A percentile compares a stretch with the other conserved stretches of the same genome.
Evolutionary conservation across 2,888 invertebrate species (phyloP).

Genomic region (Diadegma fenestrale): DNA sequence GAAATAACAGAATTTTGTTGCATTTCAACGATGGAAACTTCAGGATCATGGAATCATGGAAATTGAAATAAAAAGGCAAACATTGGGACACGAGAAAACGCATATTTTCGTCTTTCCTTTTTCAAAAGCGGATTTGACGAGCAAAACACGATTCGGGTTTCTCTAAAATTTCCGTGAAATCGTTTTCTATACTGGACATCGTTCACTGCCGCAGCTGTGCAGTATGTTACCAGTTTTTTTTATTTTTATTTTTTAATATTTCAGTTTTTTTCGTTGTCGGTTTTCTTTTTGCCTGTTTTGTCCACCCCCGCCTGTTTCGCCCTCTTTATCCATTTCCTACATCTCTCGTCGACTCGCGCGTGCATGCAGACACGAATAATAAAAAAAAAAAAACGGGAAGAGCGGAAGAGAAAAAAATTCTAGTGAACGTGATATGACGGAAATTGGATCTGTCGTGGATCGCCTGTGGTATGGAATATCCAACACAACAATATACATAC

Average conservation of each 20-base stretch:
- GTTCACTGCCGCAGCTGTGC: slow-evolving; percentile 47
- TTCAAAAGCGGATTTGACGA: neutral
- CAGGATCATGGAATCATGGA: too few relatives aligned
- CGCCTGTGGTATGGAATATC: slow-evolving; percentile 55
- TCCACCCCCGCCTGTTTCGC: neutral
- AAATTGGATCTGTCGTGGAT: slow-evolving; percentile 66
- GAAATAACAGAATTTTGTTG: too few relatives aligned
- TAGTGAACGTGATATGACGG: slow-evolving; percentile 58
- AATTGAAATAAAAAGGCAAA: neutral
- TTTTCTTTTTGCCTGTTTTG: neutral
- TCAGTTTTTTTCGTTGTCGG: neutral
- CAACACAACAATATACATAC: slow-evolving; percentile 41
- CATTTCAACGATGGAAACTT: too few relatives aligned
- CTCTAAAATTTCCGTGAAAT: slow-evolving; percentile 56
- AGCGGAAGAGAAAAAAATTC: slow-evolving; percentile 21
- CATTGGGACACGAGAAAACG: slow-evolving; percentile 41
- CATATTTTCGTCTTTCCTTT: too few relatives aligned
- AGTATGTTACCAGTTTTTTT: slow-evolving; percentile 39
- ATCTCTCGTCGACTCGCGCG: neutral
- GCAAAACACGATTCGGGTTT: slow-evolving; percentile 12
- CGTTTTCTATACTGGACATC: slow-evolving; percentile 58
- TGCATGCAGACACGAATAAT: slow-evolving; percentile 10
- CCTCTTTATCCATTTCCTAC: slow-evolving; percentile 15
- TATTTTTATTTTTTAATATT: slow-evolving; percentile 22
- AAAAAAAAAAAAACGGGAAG: slow-evolving; percentile 13